A percentile compares a stretch with the other conserved stretches of the same genome.
Evolutionary conservation across 2,888 invertebrate genomes (phyloP).

Genomic region (Steinernema hermaphroditum): DNA sequence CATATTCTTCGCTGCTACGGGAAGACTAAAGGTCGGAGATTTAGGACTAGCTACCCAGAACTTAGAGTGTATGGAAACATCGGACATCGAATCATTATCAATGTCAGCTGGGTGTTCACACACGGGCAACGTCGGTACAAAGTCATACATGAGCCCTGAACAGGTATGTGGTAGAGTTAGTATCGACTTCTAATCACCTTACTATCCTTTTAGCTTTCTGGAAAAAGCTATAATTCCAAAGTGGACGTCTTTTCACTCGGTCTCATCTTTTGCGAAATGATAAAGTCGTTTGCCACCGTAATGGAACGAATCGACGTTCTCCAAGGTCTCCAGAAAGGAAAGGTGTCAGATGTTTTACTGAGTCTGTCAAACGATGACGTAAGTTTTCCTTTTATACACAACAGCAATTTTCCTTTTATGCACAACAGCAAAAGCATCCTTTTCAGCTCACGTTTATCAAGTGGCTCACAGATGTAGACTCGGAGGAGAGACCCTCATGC

Average conservation of each 20-base stretch:
- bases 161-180: slow-evolving; percentile 72
- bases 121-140: slow-evolving; percentile 78
- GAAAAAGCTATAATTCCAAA: slow-evolving; percentile 68
- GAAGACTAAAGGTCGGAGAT: slow-evolving; percentile 91
- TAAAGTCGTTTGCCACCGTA: slow-evolving; percentile 85
- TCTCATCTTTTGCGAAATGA: slow-evolving; percentile 87
- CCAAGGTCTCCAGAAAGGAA: slow-evolving; percentile 30
- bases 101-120: slow-evolving; percentile 51
- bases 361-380: background rate
- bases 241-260: slow-evolving; percentile 70
- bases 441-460: slow-evolving; percentile 47
- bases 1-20: slow-evolving; percentile 88
- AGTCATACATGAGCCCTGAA: slow-evolving; percentile 97
- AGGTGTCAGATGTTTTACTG: slow-evolving; percentile 12
- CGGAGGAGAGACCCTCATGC: slow-evolving; percentile 43
- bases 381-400: background rate
- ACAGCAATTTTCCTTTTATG: background rate
- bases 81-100: slow-evolving; percentile 30
- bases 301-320: slow-evolving; percentile 75
- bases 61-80: slow-evolving; percentile 28
- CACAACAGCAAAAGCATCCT: background rate
- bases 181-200: slow-evolving; percentile 19
- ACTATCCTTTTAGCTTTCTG: slow-evolving; percentile 42
- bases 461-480: slow-evolving; percentile 44
- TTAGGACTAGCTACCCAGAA: slow-evolving; percentile 86